phyloP scores from a whole-genome alignment of 2,888 invertebrate species.

The Lordiphosa andalusiaca region DNA sequence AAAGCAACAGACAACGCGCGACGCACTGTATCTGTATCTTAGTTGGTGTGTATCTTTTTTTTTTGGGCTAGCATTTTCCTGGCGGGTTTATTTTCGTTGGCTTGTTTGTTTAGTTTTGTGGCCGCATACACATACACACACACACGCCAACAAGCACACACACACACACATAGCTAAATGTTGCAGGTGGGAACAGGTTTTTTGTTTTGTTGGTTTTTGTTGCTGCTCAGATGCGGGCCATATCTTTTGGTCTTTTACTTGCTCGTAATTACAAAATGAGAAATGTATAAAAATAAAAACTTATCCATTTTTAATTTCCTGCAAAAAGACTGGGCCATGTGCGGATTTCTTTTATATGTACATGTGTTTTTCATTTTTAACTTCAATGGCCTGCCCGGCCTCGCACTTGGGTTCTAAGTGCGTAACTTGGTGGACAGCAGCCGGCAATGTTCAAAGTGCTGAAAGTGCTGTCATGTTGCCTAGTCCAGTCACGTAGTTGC shows the following conservation, averaged over 20 bases:
- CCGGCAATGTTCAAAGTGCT: constrained; percentile 49
- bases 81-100: constrained; percentile 71
- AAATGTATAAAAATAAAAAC: constrained; percentile 12
- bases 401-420: constrained; percentile 25
- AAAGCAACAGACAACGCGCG: constrained; percentile 23
- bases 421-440: constrained; percentile 13
- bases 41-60: constrained; percentile 38
- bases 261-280: constrained; percentile 58
- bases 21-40: constrained; percentile 32
- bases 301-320: constrained; percentile 13
- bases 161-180: constrained; percentile 38
- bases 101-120: constrained; percentile 74
- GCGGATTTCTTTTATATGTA: constrained; percentile 11
- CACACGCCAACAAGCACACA: constrained; percentile 2
- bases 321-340: constrained; percentile 12
- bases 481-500: constrained; percentile 57
- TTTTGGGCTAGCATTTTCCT: constrained; percentile 42
- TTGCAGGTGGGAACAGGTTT: constrained; percentile 74
- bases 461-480: constrained; percentile 17
- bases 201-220: constrained; percentile 1
- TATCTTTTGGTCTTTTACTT: constrained; percentile 62
- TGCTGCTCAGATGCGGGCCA: constrained; percentile 59
- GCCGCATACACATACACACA: constrained; percentile 47
- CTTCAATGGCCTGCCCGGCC: constrained; percentile 11
- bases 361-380: constrained; percentile 29